These are phyloP conservation scores for Scaptomyza pallida DNA, from an alignment of 1,140 invertebrate species.

Conservation along the genomic window DNA sequence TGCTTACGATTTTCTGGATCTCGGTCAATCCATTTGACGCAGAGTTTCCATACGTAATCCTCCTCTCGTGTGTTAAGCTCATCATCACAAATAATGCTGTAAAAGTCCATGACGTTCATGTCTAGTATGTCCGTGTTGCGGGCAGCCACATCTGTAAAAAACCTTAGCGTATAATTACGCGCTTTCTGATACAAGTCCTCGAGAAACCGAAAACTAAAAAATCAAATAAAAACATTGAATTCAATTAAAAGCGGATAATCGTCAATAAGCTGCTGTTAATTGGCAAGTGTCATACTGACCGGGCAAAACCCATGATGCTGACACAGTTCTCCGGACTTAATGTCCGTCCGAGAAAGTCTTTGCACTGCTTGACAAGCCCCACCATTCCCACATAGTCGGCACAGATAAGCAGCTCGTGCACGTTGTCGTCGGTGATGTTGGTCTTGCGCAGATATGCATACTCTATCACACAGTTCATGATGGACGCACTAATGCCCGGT, in stretches of 20 bases:
- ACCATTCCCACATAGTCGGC: slow-evolving; percentile 92
- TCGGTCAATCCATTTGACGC: slow-evolving; percentile 86
- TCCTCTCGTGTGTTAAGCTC: slow-evolving; percentile 89
- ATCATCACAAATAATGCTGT: slow-evolving; percentile 89
- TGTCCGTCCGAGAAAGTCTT: slow-evolving; percentile 88
- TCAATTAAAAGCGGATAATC: slow-evolving; percentile 56
- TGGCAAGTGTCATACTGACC: slow-evolving; percentile 53
- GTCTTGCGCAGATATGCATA: slow-evolving; percentile 92
- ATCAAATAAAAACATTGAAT: neutral
- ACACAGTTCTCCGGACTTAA: slow-evolving; percentile 91
- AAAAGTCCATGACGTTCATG: slow-evolving; percentile 88
- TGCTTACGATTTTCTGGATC: slow-evolving; percentile 87
- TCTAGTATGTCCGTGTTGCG: slow-evolving; percentile 90
- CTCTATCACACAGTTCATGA: slow-evolving; percentile 90
- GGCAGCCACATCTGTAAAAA: slow-evolving; percentile 89
- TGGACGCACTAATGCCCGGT: slow-evolving; percentile 89
- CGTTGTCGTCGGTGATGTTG: slow-evolving; percentile 90
- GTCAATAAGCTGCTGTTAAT: slow-evolving; percentile 1
- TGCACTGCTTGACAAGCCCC: slow-evolving; percentile 91
- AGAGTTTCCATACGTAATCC: slow-evolving; percentile 86
- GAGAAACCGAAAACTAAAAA: slow-evolving; percentile 84
- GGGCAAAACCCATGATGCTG: slow-evolving; percentile 91
- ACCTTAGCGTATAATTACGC: slow-evolving; percentile 89
- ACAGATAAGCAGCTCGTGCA: slow-evolving; percentile 89
- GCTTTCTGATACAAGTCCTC: slow-evolving; percentile 88